Conservation (phyloP, 1,140 invertebrate species). For the Pissodes strobi region DNA sequence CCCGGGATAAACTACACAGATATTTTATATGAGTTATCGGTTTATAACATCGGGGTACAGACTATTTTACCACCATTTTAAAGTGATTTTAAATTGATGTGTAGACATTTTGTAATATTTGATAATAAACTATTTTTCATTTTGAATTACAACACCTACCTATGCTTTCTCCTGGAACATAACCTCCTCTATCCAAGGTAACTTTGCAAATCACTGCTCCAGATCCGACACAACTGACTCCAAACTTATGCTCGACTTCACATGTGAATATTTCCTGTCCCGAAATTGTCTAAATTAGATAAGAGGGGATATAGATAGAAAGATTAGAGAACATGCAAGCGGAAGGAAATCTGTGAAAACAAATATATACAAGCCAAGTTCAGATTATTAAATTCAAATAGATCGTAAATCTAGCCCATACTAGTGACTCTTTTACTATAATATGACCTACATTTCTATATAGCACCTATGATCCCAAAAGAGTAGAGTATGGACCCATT, state of each 20-base stretch:
- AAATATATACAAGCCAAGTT: no score
- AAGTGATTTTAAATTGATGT: not conserved
- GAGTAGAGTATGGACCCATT: no score
- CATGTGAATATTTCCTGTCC: constrained; percentile 87
- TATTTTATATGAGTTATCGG: no score
- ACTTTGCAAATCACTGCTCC: constrained; percentile 83
- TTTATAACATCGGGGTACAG: no score
- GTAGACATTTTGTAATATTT: not conserved
- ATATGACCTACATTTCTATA: no score
- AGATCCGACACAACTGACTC: constrained; percentile 81
- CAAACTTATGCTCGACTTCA: constrained; percentile 87
- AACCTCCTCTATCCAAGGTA: constrained; percentile 86
- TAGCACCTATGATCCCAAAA: no score
- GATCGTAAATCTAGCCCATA: no score
- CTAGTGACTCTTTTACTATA: no score
- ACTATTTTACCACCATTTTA: no score
- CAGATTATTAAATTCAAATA: no score
- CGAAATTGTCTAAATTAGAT: constrained; percentile 51
- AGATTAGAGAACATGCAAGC: constrained; percentile 36
- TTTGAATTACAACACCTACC: constrained; percentile 52
- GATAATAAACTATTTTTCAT: not conserved
- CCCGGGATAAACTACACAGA: no score
- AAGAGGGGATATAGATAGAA: constrained; percentile 27
- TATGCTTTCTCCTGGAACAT: constrained; percentile 91
- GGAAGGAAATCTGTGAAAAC: constrained; percentile 25